Percentiles rank a stretch among this genome's conserved stretches.
Conservation (phyloP, 92 coral and sea anemone species). For the Heteractis magnifica region DNA sequence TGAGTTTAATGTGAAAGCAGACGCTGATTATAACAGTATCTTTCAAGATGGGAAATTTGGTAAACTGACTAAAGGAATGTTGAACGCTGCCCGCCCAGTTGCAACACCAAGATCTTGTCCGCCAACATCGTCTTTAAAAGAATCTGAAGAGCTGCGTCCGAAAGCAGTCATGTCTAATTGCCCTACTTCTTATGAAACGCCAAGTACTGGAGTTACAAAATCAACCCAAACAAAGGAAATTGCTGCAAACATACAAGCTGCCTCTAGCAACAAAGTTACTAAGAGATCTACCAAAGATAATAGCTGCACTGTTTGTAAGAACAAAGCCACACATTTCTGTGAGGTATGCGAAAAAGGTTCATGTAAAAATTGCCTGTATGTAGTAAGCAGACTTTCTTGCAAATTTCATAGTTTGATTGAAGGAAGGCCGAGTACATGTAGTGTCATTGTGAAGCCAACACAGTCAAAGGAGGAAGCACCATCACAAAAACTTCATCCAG, state of each 20-base stretch:
- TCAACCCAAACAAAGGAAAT: too few species aligned
- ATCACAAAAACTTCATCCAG: not conserved
- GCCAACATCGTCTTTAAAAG: too few species aligned
- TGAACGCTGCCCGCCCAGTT: too few species aligned
- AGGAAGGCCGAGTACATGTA: not conserved
- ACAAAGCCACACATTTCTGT: constrained; percentile 1
- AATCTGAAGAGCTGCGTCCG: too few species aligned
- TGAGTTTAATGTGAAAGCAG: not conserved
- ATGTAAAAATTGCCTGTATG: not conserved
- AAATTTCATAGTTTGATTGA: not conserved
- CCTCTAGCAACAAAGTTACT: too few species aligned
- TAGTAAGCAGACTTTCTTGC: not conserved
- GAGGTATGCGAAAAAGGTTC: not conserved
- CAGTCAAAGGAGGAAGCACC: not conserved
- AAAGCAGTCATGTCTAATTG: too few species aligned
- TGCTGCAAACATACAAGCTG: not conserved
- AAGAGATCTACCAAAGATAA: too few species aligned
- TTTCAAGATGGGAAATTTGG: not conserved
- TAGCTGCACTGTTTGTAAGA: not conserved
- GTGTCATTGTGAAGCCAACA: not conserved
- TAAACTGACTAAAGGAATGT: not conserved
- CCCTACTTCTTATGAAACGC: too few species aligned
- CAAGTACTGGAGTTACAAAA: not conserved
- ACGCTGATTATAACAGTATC: not conserved
- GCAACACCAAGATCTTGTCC: too few species aligned